Evolutionary conservation across 2,888 invertebrate genomes (phyloP), one percentile per base, ranked within the genome.

Genomic region (Drosophila diplacantha): DNA sequence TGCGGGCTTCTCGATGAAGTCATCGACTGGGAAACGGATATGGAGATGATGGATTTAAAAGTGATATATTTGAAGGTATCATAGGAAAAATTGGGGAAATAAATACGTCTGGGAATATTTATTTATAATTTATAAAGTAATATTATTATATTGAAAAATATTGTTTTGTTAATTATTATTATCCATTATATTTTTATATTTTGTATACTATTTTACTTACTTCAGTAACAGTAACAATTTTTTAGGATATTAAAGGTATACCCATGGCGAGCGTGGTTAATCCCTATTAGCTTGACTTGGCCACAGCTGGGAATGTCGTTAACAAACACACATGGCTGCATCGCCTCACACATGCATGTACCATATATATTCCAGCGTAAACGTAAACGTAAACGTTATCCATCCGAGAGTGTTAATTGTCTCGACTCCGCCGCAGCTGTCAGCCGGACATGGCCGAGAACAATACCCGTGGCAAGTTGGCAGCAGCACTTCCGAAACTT

Each of bases 381-480:
- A 43, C 55, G 51, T 59, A 62, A 69, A 54, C 73, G 44, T 29
- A 44, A 44, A 44, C 39, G 39, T 14, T 24, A 24, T 9, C 44
- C 77, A 71, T 74, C 53, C 75, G 61, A 77, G 61, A 77, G 79
- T 76, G 79, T 62, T 80, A 80, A 80, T 80, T 81, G 83, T 67
- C 73, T 59, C 57, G 70, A 80, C 69, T 79, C 43, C 31, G 31
- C 53, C 24, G 12, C 76, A 71, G 65, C 65, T 79, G 80, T 73
- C 74, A 75, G 69, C 47, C 69, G 38, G 62, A 79, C 82, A 81
- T 66, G 67, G 54, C 35, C 49, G 71, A 69, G 54, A 74, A 80
- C 75, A 66, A 61, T 60, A 63, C 44, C 14, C 44, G 20, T 46
- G 44, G 39, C 46, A 58, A 63, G 35, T 54, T 35, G 29, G 49